A percentile compares a stretch with the other conserved stretches of the same genome.
Evolutionary conservation across 2,113 vertebrate species (phyloP).

Genomic region (Bombycilla garrulus): DNA sequence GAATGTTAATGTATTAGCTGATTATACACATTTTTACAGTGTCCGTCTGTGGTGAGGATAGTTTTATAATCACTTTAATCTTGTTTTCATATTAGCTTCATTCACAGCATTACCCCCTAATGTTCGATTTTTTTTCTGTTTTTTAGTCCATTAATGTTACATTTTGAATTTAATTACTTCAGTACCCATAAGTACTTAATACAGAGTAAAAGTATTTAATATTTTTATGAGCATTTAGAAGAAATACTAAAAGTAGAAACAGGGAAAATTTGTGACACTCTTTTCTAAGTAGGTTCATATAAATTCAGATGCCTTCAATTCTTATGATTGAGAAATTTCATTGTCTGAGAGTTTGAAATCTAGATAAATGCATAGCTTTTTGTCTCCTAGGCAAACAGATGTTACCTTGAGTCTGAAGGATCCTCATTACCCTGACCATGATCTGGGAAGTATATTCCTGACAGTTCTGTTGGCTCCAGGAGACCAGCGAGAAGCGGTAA

Average conservation of each 20-base stretch:
- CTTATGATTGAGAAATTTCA: neutral
- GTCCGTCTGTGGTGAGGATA: neutral
- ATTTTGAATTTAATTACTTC: neutral
- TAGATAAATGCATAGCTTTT: neutral
- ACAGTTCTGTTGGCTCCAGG: conserved; percentile 81
- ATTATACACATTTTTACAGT: neutral
- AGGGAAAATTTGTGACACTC: neutral
- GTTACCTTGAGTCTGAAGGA: conserved; percentile 89
- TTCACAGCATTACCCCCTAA: neutral
- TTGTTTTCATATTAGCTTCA: neutral
- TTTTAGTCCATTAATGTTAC: neutral
- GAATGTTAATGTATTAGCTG: neutral
- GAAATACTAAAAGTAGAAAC: neutral
- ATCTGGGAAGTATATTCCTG: conserved; percentile 87
- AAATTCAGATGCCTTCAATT: neutral
- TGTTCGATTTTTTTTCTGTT: neutral
- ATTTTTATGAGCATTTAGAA: neutral
- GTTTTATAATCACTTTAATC: neutral
- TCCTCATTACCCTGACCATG: conserved; percentile 87
- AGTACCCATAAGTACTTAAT: neutral
- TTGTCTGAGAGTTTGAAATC: neutral
- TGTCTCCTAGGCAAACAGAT: conserved; percentile 79
- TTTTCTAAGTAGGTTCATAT: neutral
- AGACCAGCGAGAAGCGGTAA: conserved; percentile 86
- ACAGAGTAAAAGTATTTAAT: neutral